Base-by-base conservation (phyloP, 1,140 invertebrate genomes). In the Micrasema longulum region DNA sequence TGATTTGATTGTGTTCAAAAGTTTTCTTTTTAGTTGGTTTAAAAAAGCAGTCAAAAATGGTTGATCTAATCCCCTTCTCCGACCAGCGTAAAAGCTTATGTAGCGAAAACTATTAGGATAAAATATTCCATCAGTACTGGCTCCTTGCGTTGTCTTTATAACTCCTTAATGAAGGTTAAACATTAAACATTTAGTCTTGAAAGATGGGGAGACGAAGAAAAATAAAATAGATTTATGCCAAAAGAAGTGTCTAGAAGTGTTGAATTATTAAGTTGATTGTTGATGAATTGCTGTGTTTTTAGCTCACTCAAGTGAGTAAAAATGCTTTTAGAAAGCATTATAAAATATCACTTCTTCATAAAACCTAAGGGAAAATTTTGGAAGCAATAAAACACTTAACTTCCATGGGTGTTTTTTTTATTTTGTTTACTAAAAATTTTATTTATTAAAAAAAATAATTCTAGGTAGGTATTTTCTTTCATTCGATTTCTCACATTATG, bases 21-120 rank as follows among this genome's bases (percentile, higher is more conserved):
- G 26, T 31, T 31, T 31, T 31, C 26, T 31, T 4, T 31, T 31
- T 31, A 31, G 26, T 31, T 31, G 26, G 7, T 31, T 31, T 7
- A 31, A 31, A 7, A 31, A 31, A 31, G 26, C 7, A 31, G 26
- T 31, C 26, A 4, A 31, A 31, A 31, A 31, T 31, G 16, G 16
- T 43, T 60, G 38, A 60, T 43, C 31, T 43, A 20, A 55, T 23
- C 16, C 36, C 22, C 20, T 36, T 41, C 55, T 60, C 36, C 35
- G 55, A 10, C 55, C 55, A 22, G 35, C 36, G 36, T 22, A 41
- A 60, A 60, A 60, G 55, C 55, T 60, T 60, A 60, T 60, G 55
- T 43, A 60, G 36, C 55, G 55, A 60, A 60, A 60, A 60, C 36
- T 60, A 60, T 60, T 60, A 22, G 36, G 36, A 60, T 60, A 60